Evolutionary conservation across 2,888 invertebrate genomes (phyloP), one percentile per base, ranked within the genome.

Genomic region (Coronaproctus castanopsis): DNA sequence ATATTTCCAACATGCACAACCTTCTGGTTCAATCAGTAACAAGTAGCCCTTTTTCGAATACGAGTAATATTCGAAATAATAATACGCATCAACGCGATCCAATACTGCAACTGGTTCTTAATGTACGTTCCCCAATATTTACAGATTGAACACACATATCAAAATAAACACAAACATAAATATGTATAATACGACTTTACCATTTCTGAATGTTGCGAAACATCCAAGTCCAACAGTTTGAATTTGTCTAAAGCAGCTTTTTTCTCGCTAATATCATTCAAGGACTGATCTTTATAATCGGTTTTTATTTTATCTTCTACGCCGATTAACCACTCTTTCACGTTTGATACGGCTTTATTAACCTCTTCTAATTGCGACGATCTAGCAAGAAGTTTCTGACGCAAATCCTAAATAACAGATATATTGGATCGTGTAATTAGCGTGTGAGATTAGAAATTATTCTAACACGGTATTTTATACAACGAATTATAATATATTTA

Each of bases 221-320:
- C 82, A 67, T 95, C 92, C 64, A 88, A 80, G 66, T 84, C 83
- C 57, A 90, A 78, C 0, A 83, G 80, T 68, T 82, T 85, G 71
- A 85, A 86, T 71, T 91, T 93, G 70, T 95, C 93, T 21, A 92
- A 70, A 52, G 85, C 82, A 0, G 90, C 85, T 66, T 87, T 83
- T 72, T 93, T 95, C 70, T 95, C 95, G 57, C 89, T 87, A 1
- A 93, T 74, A 69, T 93, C 92, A 67, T 88, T 86, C 24, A 86
- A 77, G 10, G 78, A 78, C 67, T 85, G 82, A 62, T 83, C 81
- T 1, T 81, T 79, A 68, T 83, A 82, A 62, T 83, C 80, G 1
- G 81, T 79, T 68, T 83, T 82, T 5, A 90, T 78, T 71, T 88
- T 89, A 55, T 82, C 81, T 68, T 90, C 88, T 62, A 89, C 80